phyloP scores from a whole-genome alignment of 35 echinoderm and acorn worm genomes.

The Strongylocentrotus purpuratus region DNA sequence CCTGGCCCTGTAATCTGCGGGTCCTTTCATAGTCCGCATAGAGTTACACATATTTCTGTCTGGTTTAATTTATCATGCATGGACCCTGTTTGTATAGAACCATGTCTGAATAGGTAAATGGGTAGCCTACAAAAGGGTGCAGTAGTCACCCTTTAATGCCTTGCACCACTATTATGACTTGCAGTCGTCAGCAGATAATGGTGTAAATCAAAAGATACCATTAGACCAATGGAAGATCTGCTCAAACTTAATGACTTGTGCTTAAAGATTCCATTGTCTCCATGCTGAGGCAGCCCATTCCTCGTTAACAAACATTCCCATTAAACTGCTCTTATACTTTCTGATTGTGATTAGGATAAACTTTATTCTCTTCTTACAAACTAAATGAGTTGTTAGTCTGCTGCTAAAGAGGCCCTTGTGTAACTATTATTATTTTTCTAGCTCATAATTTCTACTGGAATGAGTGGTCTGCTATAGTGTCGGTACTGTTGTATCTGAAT shows the following conservation, averaged over 20 bases:
- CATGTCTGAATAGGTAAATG: conserved; percentile 42
- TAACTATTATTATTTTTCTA: neutral
- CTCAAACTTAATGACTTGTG: conserved; percentile 35
- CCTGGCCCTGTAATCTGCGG: conserved; percentile 47
- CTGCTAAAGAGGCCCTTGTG: neutral
- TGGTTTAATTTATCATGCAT: conserved; percentile 49
- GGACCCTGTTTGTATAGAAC: conserved; percentile 43
- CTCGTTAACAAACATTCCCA: neutral
- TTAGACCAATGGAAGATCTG: neutral
- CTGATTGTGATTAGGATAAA: neutral
- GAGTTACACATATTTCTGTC: conserved; percentile 55
- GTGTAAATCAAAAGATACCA: conserved; percentile 34
- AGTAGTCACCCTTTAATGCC: conserved; percentile 16
- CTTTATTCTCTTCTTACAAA: neutral
- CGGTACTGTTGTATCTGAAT: neutral
- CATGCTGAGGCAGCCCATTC: neutral
- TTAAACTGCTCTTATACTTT: conserved; percentile 1
- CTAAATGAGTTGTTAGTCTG: neutral
- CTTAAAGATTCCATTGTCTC: conserved; percentile 32
- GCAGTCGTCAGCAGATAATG: conserved; percentile 17
- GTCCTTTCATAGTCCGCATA: conserved; percentile 48
- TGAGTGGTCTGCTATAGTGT: neutral
- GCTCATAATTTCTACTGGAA: neutral
- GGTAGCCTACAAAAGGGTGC: conserved; percentile 15
- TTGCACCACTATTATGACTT: conserved; percentile 3